Evolutionary conservation across 1,140 invertebrate species (phyloP), one percentile per base, ranked within the genome.

Genomic region (Ylistrum balloti): DNA sequence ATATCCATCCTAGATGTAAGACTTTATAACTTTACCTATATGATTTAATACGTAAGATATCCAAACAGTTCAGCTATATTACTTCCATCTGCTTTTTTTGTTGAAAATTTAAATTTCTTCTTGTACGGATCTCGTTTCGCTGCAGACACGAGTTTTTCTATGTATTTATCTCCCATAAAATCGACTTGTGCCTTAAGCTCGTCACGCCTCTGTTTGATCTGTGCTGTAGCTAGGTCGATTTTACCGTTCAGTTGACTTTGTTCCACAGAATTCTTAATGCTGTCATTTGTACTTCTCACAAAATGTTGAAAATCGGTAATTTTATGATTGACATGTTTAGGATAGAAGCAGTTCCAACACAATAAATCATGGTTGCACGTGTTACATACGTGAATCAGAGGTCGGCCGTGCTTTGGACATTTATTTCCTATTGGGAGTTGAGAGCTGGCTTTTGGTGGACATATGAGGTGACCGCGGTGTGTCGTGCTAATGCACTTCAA

Each of bases 291-390:
- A 17, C 56, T 74, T 28, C 28, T 74, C 56, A 74, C 56, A 74
- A 74, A 74, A 74, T 74, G 56, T 74, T 74, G 56, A 74, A 74
- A 74, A 28, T 74, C 56, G 1, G n/a, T 74, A 74, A 74, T 28
- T 74, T 74, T 74, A n/a, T 74, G 56, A 74, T n/a, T 74, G n/a
- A 74, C 56, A 74, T 74, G 56, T 74, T 74, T 74, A 17, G 56
- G 56, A 74, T 74, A 74, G 56, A 74, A 74, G 11, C 56, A 74
- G 56, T 74, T 74, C 56, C 56, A 74, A 11, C 56, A 74, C 13
- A 74, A 74, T 3, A 74, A n/a, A 28, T 74, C 56, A 1, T 74
- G 22, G 56, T 74, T 74, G 56, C 56, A 74, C 56, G 56, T 74
- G 56, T 74, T 74, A n/a, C 56, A 74, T 28, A 74, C 56, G n/a